phyloP scores from a whole-genome alignment of 2,797 vertebrate genomes.

The Leontopithecus rosalia region DNA sequence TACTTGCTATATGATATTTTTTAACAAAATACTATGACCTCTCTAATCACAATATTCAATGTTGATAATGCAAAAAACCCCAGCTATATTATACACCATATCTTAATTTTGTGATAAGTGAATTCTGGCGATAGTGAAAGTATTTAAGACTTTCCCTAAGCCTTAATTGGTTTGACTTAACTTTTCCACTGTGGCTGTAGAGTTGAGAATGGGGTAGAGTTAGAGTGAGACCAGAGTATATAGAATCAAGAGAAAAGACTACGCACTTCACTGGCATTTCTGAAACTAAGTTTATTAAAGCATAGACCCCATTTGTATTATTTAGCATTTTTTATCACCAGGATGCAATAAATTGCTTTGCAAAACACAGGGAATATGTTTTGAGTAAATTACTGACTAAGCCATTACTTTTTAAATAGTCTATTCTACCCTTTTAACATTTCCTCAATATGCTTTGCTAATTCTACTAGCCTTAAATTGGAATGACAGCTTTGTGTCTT shows the following conservation, averaged over 20 bases:
- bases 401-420: background rate
- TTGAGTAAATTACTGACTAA: background rate
- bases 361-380: background rate
- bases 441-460: background rate
- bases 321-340: background rate
- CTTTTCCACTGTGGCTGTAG: background rate
- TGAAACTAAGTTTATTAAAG: background rate
- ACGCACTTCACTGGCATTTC: background rate
- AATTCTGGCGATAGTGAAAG: background rate
- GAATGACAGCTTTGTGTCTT: background rate
- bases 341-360: background rate
- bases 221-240: background rate
- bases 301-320: background rate
- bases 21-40: background rate
- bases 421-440: background rate
- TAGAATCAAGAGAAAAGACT: background rate
- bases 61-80: background rate
- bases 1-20: background rate
- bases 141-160: background rate
- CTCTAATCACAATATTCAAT: background rate
- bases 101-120: background rate
- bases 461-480: background rate
- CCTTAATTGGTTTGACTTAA: background rate
- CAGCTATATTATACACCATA: accelerated
- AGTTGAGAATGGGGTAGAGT: background rate